phyloP scores from a whole-genome alignment of 2,113 vertebrate genomes.

The Columba janthina region DNA sequence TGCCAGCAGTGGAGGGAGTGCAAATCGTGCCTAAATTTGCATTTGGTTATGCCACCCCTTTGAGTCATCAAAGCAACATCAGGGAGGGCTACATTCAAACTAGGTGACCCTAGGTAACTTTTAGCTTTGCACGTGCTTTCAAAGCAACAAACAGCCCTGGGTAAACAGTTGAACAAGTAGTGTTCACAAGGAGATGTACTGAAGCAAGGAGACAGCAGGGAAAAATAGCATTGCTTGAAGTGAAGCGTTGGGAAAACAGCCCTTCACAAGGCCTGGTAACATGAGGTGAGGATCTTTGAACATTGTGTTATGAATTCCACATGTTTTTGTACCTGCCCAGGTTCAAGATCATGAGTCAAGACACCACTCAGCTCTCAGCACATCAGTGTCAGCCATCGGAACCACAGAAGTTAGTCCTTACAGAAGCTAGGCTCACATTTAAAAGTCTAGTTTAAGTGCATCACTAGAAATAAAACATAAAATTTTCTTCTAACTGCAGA shows the following conservation, averaged over 20 bases:
- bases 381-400: neutral
- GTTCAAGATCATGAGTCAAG: neutral
- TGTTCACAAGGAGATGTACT: neutral
- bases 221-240: neutral
- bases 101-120: neutral
- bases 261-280: neutral
- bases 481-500: neutral
- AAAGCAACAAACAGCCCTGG: neutral
- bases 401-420: neutral
- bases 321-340: neutral
- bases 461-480: accelerated
- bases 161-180: neutral
- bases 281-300: neutral
- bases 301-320: neutral
- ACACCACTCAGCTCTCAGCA: neutral
- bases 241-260: neutral
- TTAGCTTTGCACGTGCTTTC: neutral
- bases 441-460: neutral
- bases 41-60: neutral
- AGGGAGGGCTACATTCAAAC: neutral
- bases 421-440: neutral
- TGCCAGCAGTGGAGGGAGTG: neutral
- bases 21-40: neutral
- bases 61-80: neutral
- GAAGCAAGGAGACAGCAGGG: neutral